phyloP scores from a whole-genome alignment of 2,797 vertebrate genomes.

The Falco naumanni region DNA sequence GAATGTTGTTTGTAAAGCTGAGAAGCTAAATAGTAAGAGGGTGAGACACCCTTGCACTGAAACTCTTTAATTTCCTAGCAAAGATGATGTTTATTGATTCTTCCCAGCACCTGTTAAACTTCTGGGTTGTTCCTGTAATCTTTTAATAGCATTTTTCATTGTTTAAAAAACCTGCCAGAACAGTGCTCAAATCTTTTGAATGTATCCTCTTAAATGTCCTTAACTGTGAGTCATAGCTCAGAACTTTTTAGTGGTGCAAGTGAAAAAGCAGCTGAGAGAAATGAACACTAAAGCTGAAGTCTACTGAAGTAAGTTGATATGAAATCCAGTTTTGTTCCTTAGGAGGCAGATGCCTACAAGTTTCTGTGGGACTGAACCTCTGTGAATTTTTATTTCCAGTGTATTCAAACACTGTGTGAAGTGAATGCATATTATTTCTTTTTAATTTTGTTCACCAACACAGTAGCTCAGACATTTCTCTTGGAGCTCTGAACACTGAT shows the following conservation, averaged over 20 bases:
- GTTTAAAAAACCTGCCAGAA: constrained; percentile 23
- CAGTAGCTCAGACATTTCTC: background rate
- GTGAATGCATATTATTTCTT: background rate
- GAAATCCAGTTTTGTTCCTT: background rate
- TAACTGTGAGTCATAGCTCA: constrained; percentile 12
- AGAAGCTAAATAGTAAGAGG: background rate
- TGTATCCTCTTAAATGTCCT: constrained; percentile 7
- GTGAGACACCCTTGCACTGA: background rate
- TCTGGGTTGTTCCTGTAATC: constrained; percentile 17
- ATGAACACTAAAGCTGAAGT: background rate
- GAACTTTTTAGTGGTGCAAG: constrained; percentile 11
- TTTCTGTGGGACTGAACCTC: background rate
- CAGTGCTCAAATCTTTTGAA: background rate
- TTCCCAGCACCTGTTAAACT: background rate
- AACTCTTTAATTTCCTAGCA: constrained; percentile 20
- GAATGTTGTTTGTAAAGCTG: constrained; percentile 51
- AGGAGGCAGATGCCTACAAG: background rate
- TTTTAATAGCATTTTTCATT: constrained; percentile 25
- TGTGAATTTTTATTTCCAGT: background rate
- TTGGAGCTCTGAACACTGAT: background rate
- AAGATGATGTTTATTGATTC: constrained; percentile 47
- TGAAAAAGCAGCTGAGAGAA: background rate
- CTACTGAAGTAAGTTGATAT: background rate
- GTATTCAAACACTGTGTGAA: background rate
- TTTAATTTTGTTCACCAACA: background rate